These are phyloP conservation scores for Alauda arvensis DNA, from an alignment of 2,797 vertebrate species.

Conservation along the genomic window DNA sequence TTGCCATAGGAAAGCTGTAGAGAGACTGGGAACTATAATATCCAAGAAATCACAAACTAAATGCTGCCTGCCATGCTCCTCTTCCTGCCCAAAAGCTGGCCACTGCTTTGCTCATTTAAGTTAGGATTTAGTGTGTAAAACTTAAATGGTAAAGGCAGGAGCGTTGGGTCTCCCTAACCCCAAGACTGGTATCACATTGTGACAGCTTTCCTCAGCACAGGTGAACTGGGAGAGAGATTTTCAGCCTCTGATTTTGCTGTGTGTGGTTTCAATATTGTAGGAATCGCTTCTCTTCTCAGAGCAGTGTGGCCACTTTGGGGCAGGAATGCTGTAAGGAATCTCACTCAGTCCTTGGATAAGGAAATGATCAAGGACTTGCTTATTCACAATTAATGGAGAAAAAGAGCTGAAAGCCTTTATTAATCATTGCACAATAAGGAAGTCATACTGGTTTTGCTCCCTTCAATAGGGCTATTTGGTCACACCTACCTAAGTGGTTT, in stretches of 20 bases:
- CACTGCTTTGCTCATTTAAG: not conserved
- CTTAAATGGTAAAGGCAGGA: not conserved
- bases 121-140: not conserved
- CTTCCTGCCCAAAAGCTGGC: not conserved
- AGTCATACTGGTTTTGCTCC: slow-evolving; percentile 47
- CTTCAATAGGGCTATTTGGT: slow-evolving; percentile 27
- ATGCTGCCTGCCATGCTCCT: not conserved
- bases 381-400: slow-evolving; percentile 52
- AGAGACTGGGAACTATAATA: not conserved
- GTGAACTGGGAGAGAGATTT: not conserved
- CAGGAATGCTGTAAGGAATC: slow-evolving; percentile 63
- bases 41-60: accelerated
- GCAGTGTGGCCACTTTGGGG: not conserved
- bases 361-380: slow-evolving; percentile 53
- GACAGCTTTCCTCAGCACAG: not conserved
- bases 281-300: not conserved
- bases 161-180: accelerated
- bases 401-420: slow-evolving; percentile 33
- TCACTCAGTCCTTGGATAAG: slow-evolving; percentile 22
- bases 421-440: slow-evolving; percentile 60
- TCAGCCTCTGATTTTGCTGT: not conserved
- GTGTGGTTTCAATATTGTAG: not conserved
- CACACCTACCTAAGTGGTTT: slow-evolving; percentile 41
- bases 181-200: not conserved
- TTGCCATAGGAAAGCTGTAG: not conserved